Evolutionary conservation across 2,888 invertebrate genomes (phyloP).

Genomic region (Eurytoma adleriae): DNA sequence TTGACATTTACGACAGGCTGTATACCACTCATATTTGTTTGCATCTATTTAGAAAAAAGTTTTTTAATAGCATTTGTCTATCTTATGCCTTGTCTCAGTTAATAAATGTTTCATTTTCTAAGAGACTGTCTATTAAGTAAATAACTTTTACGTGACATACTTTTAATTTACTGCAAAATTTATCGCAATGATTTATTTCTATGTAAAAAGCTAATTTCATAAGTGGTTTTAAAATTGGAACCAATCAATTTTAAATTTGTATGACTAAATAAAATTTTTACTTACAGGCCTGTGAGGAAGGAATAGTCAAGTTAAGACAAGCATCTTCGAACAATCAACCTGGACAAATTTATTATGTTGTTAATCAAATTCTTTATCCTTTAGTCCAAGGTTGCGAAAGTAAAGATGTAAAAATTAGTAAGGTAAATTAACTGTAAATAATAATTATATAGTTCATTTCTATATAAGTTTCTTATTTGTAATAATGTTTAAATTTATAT

Average conservation of each 20-base stretch:
- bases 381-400: slow-evolving; percentile 98
- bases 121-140: background rate
- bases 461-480: background rate
- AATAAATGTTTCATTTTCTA: too few relatives aligned
- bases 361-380: slow-evolving; percentile 96
- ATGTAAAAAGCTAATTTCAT: too few relatives aligned
- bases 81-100: background rate
- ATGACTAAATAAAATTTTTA: slow-evolving; percentile 30
- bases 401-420: slow-evolving; percentile 96
- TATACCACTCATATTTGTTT: too few relatives aligned
- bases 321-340: slow-evolving; percentile 86
- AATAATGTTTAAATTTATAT: slow-evolving; percentile 19
- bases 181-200: too few relatives aligned
- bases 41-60: too few relatives aligned
- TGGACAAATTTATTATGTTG: slow-evolving; percentile 90
- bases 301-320: slow-evolving; percentile 89
- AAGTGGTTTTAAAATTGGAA: too few relatives aligned
- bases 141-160: background rate
- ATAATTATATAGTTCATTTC: slow-evolving; percentile 7
- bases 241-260: too few relatives aligned
- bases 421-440: slow-evolving; percentile 78
- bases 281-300: slow-evolving; percentile 95
- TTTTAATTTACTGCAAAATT: background rate
- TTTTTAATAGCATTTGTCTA: background rate
- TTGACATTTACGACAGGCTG: too few relatives aligned